Conservation (phyloP, 2,113 vertebrate species). For the Vombatus ursinus region DNA sequence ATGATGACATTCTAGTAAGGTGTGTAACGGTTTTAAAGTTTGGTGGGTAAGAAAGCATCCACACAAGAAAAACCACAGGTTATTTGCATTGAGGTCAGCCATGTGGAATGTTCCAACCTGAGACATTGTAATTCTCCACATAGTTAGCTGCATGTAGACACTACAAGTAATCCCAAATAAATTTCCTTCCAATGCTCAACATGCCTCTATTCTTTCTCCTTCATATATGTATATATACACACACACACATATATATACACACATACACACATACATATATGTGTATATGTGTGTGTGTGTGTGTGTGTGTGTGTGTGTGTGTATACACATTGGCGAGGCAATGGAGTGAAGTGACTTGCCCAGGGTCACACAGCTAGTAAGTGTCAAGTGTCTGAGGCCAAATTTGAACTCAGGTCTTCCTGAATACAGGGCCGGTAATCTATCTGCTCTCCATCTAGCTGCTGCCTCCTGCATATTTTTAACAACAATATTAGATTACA, state of each 20-base stretch:
- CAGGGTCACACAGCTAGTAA: too few relatives aligned
- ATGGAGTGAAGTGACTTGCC: too few relatives aligned
- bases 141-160: conserved; percentile 53
- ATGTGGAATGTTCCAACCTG: conserved; percentile 38
- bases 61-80: not conserved
- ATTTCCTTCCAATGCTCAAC: conserved; percentile 27
- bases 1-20: not conserved
- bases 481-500: not conserved
- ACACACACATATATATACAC: too few relatives aligned
- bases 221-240: too few relatives aligned
- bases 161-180: conserved; percentile 56
- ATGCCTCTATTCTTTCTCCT: not conserved
- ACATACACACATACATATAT: too few relatives aligned
- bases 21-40: not conserved
- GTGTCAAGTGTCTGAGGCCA: too few relatives aligned
- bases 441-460: too few relatives aligned
- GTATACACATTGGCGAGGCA: too few relatives aligned
- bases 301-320: too few relatives aligned
- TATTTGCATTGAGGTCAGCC: not conserved
- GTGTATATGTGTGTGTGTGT: too few relatives aligned
- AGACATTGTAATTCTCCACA: conserved; percentile 16
- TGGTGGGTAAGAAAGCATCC: not conserved
- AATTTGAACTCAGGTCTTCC: too few relatives aligned
- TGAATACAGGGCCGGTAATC: too few relatives aligned
- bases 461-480: not conserved